Base-by-base conservation (phyloP, 1,140 invertebrate species). In the Scaptomyza graminum region DNA sequence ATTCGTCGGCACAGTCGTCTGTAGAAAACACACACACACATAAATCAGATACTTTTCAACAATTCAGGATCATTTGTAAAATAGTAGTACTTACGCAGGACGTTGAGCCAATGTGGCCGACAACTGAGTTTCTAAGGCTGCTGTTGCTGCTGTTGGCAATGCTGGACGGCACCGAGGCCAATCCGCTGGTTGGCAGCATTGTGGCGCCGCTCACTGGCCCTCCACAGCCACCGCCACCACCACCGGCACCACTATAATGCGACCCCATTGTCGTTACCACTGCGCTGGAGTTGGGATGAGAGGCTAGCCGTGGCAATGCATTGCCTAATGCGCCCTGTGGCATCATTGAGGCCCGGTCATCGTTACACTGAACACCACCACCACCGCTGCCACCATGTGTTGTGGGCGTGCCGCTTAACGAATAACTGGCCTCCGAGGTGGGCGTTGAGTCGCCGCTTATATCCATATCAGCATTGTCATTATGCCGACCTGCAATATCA, bases 371-470 rank as follows among this genome's bases (percentile, higher is more conserved):
- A 12, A 60, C 51, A 8, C 57, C 71, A 6, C 76, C 67, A 2
- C 62, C 52, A 13, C 74, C 67, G 31, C 63, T 55, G 34, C 80
- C 77, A 25, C 77, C 70, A 34, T 90, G 84, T 49, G 91, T 67
- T 60, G 81, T 92, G 71, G 85, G 78, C 70, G 92, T 88, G 54
- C 90, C 91, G 76, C 84, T 90, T 28, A 90, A 59, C 56, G 92
- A 83, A 63, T 93, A 93, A 34, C 92, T 93, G 59, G 94, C 93
- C 92, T 95, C 95, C 11, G 95, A 96, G 43, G 95, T 96, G 37
- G 96, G 95, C 65, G 96, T 96, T 73, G 95, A 95, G 84, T 96
- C 96, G 68, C 95, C 95, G 62, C 96, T 97, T 57, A 97, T 96
- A 79, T 97, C 96, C 96, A 97, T 97, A 88, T 97, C 96, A 80